Evolutionary conservation across 2,888 invertebrate genomes (phyloP), one percentile per base, ranked within the genome.

Genomic region (Labia minor): DNA sequence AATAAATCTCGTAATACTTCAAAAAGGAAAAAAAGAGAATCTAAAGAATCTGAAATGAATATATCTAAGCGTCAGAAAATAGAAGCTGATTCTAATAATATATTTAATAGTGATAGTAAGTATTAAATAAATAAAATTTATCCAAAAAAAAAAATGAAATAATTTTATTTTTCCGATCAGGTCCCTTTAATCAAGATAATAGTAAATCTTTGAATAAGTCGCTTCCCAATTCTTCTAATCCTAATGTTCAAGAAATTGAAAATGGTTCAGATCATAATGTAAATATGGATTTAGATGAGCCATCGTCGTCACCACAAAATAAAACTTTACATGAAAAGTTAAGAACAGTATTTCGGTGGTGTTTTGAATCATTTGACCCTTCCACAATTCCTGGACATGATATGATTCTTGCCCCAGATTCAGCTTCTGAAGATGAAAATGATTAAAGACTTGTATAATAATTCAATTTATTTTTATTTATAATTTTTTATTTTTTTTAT

Each of bases 321-420:
- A 49, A 49, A 19, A 83, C 81, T 20, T 81, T 80, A 64, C 80
- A 80, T 69, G 85, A 84, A 75, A 80, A 76, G 72, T 80, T 86
- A 0, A 82, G 84, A 73, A 78, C 82, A 0, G 83, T 89, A 66
- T 90, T 90, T 73, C 83, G 83, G 69, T 82, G 87, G 68, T 89
- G 89, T 75, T 89, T 88, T 76, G 86, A 89, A 76, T 89, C 89
- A n/a, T 86, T 85, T 73, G 82, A 87, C 72, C 83, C 85, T 8
- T 79, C 80, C 71, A 75, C 74, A 69, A 71, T 79, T 62, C 82
- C 82, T 68, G 81, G 85, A 49, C 81, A 81, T 70, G 81, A 84
- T 71, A 78, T 78, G 64, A 78, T 88, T 61, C 80, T 87, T 72
- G 89, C 85, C n/a, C 85, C 84, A 68, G 86, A 89, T 75, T 88